Evolutionary conservation across 2,113 vertebrate species (phyloP).

Genomic region (Platichthys flesus): DNA sequence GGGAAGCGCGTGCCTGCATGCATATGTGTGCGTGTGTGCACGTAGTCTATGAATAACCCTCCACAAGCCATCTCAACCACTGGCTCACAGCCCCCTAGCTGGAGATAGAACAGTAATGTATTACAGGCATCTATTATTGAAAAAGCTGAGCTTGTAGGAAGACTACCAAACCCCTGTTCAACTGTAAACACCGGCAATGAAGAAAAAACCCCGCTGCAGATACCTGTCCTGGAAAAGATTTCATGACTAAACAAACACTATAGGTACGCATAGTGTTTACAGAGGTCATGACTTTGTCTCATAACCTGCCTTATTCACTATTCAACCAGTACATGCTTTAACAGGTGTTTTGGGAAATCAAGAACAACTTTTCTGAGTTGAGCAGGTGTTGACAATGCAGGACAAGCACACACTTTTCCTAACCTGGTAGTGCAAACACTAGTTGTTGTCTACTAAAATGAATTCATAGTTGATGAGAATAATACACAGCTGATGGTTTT

Average conservation of each 20-base stretch:
- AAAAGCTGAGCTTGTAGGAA: conserved; percentile 68
- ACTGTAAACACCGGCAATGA: conserved; percentile 66
- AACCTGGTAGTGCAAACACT: not conserved
- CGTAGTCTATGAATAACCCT: conserved; percentile 67
- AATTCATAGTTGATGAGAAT: not conserved
- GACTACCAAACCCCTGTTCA: conserved; percentile 60
- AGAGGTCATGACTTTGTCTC: conserved; percentile 1
- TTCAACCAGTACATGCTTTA: not conserved
- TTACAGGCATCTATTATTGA: conserved; percentile 78
- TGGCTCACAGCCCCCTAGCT: conserved; percentile 72
- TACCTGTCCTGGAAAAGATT: conserved; percentile 17
- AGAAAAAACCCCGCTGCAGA: conserved; percentile 6
- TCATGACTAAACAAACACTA: conserved; percentile 9
- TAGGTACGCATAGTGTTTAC: not conserved
- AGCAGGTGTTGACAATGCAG: not conserved
- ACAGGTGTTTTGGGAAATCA: not conserved
- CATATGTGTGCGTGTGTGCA: conserved; percentile 29
- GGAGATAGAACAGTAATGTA: conserved; percentile 72
- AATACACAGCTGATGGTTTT: not conserved
- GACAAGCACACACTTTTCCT: not conserved
- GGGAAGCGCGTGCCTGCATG: conserved; percentile 55
- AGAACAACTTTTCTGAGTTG: not conserved
- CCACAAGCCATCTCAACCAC: conserved; percentile 67
- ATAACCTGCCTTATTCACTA: not conserved
- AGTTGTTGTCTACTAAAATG: not conserved